Conservation (phyloP, 1,140 invertebrate genomes). For the Procambarus clarkii region DNA sequence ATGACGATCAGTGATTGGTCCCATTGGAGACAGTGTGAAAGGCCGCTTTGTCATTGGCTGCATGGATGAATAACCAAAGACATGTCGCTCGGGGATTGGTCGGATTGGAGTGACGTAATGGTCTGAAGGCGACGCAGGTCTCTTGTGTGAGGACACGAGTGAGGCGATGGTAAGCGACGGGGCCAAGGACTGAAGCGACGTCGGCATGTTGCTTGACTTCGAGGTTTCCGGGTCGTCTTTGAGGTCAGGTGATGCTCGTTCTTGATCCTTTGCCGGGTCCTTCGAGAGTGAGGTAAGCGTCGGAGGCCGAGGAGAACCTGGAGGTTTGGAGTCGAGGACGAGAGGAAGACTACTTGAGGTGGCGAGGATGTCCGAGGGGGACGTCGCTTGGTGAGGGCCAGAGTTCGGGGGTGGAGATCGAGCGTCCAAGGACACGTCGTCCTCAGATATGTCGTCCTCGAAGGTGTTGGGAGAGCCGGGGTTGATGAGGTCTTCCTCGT, state of each 20-base stretch:
- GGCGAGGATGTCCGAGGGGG: not conserved
- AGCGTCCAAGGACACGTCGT: constrained; percentile 60
- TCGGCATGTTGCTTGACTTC: constrained; percentile 35
- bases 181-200: constrained; percentile 47
- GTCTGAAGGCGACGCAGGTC: constrained; percentile 51
- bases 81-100: constrained; percentile 60
- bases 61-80: constrained; percentile 54
- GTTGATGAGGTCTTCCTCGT: constrained; percentile 72
- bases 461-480: constrained; percentile 69
- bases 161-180: constrained; percentile 61
- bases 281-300: constrained; percentile 23
- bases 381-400: not conserved
- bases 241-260: constrained; percentile 31
- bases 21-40: constrained; percentile 58
- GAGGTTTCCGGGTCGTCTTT: constrained; percentile 25
- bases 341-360: constrained; percentile 36
- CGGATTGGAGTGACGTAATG: constrained; percentile 63
- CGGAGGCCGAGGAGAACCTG: not conserved
- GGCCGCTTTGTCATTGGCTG: constrained; percentile 64
- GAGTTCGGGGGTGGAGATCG: constrained; percentile 48
- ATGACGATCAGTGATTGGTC: constrained; percentile 61
- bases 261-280: constrained; percentile 22
- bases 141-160: constrained; percentile 59
- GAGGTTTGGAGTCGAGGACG: constrained; percentile 45
- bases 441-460: constrained; percentile 71